A percentile compares a stretch with the other conserved stretches of the same genome.
phyloP scores from a whole-genome alignment of 2,797 vertebrate species.

The Harpagifer antarcticus region DNA sequence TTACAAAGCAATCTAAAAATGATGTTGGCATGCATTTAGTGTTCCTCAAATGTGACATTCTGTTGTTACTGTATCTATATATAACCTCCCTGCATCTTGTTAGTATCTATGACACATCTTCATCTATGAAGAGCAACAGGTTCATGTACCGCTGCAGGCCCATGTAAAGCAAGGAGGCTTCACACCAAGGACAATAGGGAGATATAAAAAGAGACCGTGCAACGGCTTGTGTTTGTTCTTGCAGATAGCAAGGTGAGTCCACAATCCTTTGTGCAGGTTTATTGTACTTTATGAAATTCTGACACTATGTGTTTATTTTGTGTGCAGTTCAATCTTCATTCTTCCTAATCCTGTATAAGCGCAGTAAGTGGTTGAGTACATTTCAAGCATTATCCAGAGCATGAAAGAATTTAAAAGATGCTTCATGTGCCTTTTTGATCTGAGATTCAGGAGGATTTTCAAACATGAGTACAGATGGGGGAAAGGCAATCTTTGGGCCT shows the following conservation, averaged over 20 bases:
- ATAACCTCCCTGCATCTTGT: constrained; percentile 27
- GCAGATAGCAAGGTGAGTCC: constrained; percentile 13
- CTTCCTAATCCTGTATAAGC: not conserved
- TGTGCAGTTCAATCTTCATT: not conserved
- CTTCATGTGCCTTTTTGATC: not conserved
- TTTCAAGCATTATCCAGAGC: not conserved
- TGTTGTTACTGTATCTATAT: constrained; percentile 2
- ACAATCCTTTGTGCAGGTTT: not conserved
- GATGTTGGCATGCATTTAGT: not conserved
- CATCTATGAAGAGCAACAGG: constrained; percentile 39
- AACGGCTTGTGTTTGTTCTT: constrained; percentile 1
- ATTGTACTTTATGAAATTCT: not conserved
- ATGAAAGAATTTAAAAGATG: not conserved
- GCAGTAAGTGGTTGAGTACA: constrained; percentile 26
- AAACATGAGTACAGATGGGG: constrained; percentile 71
- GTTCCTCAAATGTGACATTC: not conserved
- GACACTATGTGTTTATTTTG: not conserved
- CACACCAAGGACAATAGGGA: constrained; percentile 56
- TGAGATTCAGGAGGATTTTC: constrained; percentile 15
- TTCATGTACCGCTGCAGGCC: constrained; percentile 43
- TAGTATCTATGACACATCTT: constrained; percentile 44
- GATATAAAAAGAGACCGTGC: constrained; percentile 54
- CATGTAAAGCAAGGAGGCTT: constrained; percentile 54
- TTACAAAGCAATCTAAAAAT: not conserved
- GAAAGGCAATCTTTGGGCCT: constrained; percentile 85